phyloP scores from a whole-genome alignment of 2,113 vertebrate species.

The Procavia capensis region DNA sequence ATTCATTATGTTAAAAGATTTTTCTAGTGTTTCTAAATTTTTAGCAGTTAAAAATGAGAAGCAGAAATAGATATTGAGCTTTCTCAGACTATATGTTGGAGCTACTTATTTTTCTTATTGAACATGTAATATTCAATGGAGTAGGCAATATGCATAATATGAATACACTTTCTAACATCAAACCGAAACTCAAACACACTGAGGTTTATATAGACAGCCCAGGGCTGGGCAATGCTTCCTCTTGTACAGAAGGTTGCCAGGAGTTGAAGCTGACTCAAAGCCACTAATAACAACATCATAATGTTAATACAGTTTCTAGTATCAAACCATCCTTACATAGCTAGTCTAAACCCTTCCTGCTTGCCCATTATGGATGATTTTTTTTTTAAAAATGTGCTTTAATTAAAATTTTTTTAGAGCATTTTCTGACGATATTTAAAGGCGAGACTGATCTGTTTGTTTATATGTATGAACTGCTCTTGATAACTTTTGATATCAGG shows the following conservation, averaged over 20 bases:
- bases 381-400: neutral
- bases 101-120: constrained; percentile 14
- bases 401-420: neutral
- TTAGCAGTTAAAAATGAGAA: constrained; percentile 1
- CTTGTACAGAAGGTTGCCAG: no score
- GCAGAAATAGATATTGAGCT: neutral
- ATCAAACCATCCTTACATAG: neutral
- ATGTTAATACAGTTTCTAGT: neutral
- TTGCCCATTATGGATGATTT: neutral
- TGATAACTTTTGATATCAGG: constrained; percentile 54
- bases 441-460: neutral
- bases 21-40: neutral
- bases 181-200: neutral
- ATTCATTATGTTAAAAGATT: constrained; percentile 23
- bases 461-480: constrained; percentile 47
- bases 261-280: neutral
- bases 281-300: neutral
- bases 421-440: neutral
- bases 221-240: no score
- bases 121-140: no score
- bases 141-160: neutral
- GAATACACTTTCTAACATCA: neutral
- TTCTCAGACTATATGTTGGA: constrained; percentile 17
- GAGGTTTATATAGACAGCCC: no score
- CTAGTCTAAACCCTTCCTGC: neutral